These are phyloP conservation scores for Falco naumanni DNA, from an alignment of 2,797 vertebrate genomes.

Conservation along the genomic window DNA sequence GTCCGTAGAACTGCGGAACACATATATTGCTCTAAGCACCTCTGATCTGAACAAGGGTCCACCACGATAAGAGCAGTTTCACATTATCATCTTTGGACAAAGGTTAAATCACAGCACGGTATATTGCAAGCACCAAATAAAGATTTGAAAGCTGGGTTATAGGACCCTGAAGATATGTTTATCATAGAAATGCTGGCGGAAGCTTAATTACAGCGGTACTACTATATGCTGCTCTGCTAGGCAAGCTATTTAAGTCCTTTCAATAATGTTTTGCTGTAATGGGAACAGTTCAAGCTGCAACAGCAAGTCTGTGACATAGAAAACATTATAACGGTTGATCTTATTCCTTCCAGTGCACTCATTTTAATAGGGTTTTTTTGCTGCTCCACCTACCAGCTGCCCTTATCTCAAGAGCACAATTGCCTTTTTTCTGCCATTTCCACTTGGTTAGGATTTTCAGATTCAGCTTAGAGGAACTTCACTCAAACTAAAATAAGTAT, in stretches of 20 bases:
- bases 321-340: background rate
- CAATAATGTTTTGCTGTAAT: background rate
- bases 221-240: background rate
- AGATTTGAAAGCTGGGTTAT: background rate
- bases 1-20: background rate
- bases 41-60: background rate
- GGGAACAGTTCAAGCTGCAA: background rate
- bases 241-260: background rate
- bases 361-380: background rate
- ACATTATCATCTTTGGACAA: background rate
- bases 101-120: background rate
- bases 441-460: background rate
- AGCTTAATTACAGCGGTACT: background rate
- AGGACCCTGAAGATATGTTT: background rate
- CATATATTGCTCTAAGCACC: background rate
- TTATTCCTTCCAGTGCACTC: background rate
- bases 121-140: background rate
- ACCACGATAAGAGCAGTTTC: background rate
- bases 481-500: background rate
- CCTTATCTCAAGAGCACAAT: background rate
- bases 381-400: background rate
- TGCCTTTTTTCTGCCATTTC: slow-evolving; percentile 6
- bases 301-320: background rate
- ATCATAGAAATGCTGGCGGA: background rate
- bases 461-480: background rate